Evolutionary conservation across 2,797 vertebrate species (phyloP), one percentile per base, ranked within the genome.

Genomic region (Coccyzus lansbergi): DNA sequence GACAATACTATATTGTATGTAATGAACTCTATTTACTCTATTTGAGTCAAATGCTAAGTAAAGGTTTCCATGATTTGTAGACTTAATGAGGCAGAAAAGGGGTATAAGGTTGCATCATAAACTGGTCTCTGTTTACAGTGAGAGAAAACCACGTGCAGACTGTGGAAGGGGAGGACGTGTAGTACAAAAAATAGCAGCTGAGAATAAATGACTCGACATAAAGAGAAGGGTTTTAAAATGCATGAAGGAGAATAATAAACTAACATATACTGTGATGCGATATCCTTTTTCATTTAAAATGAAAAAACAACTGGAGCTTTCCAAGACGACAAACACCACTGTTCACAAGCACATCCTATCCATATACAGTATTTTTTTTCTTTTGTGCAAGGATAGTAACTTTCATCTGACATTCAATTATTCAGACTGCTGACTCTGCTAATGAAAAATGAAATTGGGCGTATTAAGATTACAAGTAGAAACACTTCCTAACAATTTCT

Each of bases 391-490:
- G 58, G 53, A 62, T 24, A 75, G 7, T 44, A 68, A 68, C 90
- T 48, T 74, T 55, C 81, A 85, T 75, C 60, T 83, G 74, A 53
- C 74, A 87, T 90, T 92, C 74, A 92, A 87, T 94, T 93, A 80
- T 75, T 94, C 86, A 91, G 94, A 85, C 33, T 60, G 75, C 77
- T 92, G 83, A 92, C 60, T 92, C 70, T 83, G 86, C 65, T 94
- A 86, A 92, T 83, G 68, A 94, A 94, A 95, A 92, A 94, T 88
- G 56, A 95, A 95, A 88, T 70, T 16, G 2, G 40, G 48, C 56
- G 67, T 89, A 85, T 85, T 87, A 94, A 83, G 75, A 82, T 72
- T 69, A 70, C n/a, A 81, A 84, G 60, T 28, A 44, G 26, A 92
- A 93, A 80, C 19, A 68, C 29, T 88, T 75, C 34, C n/a, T 74